Conservation (phyloP, 2,888 invertebrate genomes). For the Spilosoma lubricipeda region DNA sequence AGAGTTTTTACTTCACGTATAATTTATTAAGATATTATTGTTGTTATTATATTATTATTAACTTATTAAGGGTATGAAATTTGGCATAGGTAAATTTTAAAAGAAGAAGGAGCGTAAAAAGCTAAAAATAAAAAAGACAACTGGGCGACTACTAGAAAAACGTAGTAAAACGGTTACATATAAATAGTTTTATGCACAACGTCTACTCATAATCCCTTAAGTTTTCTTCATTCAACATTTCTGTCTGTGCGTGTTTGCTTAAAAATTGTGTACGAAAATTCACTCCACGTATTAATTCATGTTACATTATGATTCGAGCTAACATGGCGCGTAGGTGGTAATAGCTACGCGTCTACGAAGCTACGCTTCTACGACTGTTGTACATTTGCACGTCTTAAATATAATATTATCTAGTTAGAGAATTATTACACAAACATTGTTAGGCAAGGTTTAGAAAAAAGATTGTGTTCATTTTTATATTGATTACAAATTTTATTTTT, state of each 20-base stretch:
- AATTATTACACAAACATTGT: neutral
- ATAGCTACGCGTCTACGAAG: neutral
- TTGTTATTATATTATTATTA: too few species aligned
- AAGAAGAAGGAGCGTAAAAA: too few species aligned
- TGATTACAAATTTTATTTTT: neutral
- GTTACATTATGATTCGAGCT: neutral
- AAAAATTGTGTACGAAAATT: neutral
- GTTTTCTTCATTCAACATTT: neutral
- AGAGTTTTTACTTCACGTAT: too few species aligned
- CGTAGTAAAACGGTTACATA: neutral
- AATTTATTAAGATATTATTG: too few species aligned
- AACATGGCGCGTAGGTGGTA: neutral
- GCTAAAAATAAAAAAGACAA: too few species aligned
- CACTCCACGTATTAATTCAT: neutral
- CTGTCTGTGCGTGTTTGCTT: neutral
- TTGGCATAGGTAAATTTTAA: too few species aligned
- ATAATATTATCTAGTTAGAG: neutral
- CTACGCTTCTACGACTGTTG: neutral
- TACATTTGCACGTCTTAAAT: neutral
- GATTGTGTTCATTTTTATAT: neutral
- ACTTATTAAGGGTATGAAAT: too few species aligned
- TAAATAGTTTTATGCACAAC: neutral
- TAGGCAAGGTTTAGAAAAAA: neutral
- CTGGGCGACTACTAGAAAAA: too few species aligned
- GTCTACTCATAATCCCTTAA: neutral